Base-by-base conservation (phyloP, 2,888 invertebrate genomes). In the Perizoma flavofasciatum region DNA sequence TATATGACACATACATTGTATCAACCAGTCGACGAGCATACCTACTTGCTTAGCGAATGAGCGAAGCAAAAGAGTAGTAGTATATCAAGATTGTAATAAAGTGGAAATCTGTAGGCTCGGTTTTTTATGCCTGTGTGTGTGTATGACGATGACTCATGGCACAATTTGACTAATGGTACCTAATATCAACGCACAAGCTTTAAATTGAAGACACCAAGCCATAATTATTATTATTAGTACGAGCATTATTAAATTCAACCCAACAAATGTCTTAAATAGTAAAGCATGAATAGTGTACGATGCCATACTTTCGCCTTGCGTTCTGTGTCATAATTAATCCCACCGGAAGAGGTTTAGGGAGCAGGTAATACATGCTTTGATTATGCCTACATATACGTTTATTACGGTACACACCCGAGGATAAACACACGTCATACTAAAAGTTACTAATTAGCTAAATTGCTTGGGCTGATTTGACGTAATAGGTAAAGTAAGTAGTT, bases 371-470 rank as follows among this genome's bases (percentile, higher is more conserved):
- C 7, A 32, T 49, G 51, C 34, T 22, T 22, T 22, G 22, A 22
- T 22, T 22, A 22, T 2, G 22, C n/a, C n/a, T n/a, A 22, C 22
- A 22, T 22, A 41, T 50, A 49, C 49, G 63, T 50, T 58, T 59
- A 51, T 63, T 39, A 51, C 56, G 57, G 51, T 56, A 56, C 54
- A 43, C 52, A 51, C 45, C 41, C 37, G 33, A 41, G 59, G 37
- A 55, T 48, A 56, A 60, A 55, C 49, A 55, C 47, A 50, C 53
- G 64, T 56, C 54, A 63, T 66, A 35, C 34, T 32, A 35, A 32
- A 57, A 52, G 54, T 48, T 44, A 58, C 52, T 60, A 52, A 60
- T 62, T 55, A 60, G 48, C 49, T 10, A 41, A 60, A 55, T 57
- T 50, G 57, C 51, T 37, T 37, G 7, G 7, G 22, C 1, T 22